These are phyloP conservation scores for Vipera ursinii DNA, from an alignment of 2,797 vertebrate species.

Conservation along the genomic window DNA sequence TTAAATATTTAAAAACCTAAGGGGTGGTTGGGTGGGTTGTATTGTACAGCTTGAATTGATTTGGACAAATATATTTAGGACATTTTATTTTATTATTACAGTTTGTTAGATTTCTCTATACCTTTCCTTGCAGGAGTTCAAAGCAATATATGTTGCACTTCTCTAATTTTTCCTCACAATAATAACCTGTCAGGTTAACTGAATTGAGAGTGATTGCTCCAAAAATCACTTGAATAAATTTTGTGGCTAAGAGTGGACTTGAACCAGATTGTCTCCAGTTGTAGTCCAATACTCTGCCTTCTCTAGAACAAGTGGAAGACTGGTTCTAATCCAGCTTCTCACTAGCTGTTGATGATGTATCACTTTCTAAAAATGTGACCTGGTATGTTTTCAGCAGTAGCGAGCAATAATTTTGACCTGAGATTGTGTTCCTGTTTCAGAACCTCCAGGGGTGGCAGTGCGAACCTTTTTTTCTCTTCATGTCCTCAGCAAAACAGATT, in stretches of 20 bases:
- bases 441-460: conserved; percentile 70
- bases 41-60: background rate
- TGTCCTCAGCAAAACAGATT: conserved; percentile 84
- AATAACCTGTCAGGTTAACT: background rate
- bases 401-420: conserved; percentile 50
- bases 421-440: conserved; percentile 53
- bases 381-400: background rate
- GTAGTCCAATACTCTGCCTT: background rate
- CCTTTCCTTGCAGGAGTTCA: background rate
- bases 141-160: background rate
- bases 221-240: background rate
- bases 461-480: conserved; percentile 81
- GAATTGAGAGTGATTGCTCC: background rate
- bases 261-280: background rate
- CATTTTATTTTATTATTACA: background rate
- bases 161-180: background rate
- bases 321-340: background rate
- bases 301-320: background rate
- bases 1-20: background rate
- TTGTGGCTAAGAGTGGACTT: background rate
- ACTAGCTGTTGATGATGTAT: background rate
- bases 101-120: background rate
- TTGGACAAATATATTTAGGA: background rate
- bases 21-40: background rate
- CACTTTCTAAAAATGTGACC: background rate